Evolutionary conservation across 2,888 invertebrate genomes (phyloP).

Genomic region (Machimus rusticus): DNA sequence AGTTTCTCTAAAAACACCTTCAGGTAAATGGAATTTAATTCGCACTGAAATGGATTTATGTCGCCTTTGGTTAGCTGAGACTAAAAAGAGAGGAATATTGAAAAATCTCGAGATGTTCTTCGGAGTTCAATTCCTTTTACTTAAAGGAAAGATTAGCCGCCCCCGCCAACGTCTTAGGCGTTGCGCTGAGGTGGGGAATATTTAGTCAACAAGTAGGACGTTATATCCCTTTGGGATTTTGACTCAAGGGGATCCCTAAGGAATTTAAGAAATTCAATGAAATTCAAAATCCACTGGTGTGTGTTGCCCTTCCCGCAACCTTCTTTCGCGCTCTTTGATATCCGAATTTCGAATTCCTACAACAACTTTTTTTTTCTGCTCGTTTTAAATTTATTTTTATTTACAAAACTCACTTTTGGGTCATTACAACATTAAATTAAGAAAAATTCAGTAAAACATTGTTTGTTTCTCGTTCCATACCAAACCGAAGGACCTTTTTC

Average conservation of each 20-base stretch:
- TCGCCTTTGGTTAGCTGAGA: slow-evolving; percentile 41
- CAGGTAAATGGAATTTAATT: slow-evolving; percentile 42
- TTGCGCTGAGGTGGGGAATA: background rate
- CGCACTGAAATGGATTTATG: slow-evolving; percentile 38
- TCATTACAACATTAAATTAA: background rate
- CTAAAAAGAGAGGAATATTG: slow-evolving; percentile 18
- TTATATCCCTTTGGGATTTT: background rate
- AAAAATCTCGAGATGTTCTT: background rate
- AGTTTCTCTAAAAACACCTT: slow-evolving; percentile 33
- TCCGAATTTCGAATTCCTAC: background rate
- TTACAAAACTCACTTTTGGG: background rate
- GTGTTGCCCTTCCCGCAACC: background rate
- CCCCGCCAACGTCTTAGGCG: background rate
- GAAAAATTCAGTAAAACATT: background rate
- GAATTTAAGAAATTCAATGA: background rate
- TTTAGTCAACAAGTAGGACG: slow-evolving; percentile 27
- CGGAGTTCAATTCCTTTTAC: slow-evolving; percentile 33
- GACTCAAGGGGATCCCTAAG: background rate
- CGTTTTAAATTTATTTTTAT: background rate
- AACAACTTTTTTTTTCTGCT: background rate
- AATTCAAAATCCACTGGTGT: background rate
- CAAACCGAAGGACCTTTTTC: background rate
- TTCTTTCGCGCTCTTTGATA: background rate
- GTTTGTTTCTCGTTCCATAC: background rate
- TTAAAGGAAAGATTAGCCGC: slow-evolving; percentile 34